Conservation (phyloP, 2,797 vertebrate genomes). For the Ambastaia sidthimunki region DNA sequence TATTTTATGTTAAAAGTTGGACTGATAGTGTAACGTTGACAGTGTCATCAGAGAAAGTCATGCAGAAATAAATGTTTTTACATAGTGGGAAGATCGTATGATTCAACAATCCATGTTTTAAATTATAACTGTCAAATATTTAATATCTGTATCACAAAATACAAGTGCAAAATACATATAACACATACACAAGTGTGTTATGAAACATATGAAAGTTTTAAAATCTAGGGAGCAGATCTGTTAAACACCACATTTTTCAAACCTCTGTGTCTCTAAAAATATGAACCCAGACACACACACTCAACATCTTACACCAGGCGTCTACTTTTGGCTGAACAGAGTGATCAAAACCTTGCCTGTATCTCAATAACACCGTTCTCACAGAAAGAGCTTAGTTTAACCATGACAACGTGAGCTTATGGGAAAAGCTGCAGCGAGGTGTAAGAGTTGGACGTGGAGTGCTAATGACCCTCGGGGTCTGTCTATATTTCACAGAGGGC, state of each 20-base stretch:
- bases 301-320: constrained; percentile 43
- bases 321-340: constrained; percentile 27
- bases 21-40: neutral
- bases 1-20: neutral
- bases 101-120: no score
- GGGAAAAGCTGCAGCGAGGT: constrained; percentile 60
- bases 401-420: constrained; percentile 36
- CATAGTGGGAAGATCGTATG: no score
- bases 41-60: neutral
- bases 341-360: constrained; percentile 7
- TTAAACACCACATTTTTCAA: constrained; percentile 21
- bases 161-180: neutral
- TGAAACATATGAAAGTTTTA: neutral
- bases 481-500: constrained; percentile 76
- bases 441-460: constrained; percentile 60
- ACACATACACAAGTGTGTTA: neutral
- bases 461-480: constrained; percentile 72
- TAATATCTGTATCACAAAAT: no score
- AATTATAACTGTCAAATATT: no score
- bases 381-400: constrained; percentile 30
- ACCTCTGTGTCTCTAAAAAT: constrained; percentile 8
- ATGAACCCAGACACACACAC: constrained; percentile 29
- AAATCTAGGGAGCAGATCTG: neutral
- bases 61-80: no score
- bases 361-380: constrained; percentile 10